phyloP scores from a whole-genome alignment of 2,797 vertebrate genomes.

The Propithecus deckenii region DNA sequence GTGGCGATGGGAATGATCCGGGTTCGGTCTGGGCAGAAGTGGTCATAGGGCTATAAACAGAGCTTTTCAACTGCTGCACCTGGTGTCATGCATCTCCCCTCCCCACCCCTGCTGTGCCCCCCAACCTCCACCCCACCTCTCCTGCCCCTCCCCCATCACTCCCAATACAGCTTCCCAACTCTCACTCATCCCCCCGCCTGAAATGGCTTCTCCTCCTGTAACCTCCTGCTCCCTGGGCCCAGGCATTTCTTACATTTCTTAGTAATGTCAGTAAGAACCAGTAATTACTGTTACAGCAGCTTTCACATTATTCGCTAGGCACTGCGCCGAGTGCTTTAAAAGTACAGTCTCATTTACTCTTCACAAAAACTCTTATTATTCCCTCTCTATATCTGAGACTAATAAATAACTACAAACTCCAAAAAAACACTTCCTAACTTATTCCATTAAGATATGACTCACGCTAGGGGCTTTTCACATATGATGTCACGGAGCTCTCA shows the following conservation, averaged over 20 bases:
- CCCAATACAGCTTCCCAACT: background rate
- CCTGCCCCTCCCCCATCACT: fast-evolving
- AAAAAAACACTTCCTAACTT: background rate
- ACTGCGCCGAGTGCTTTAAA: background rate
- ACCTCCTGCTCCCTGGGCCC: background rate
- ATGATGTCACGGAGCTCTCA: fast-evolving
- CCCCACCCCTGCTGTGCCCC: background rate
- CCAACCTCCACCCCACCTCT: fast-evolving
- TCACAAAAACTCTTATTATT: background rate
- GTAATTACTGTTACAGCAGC: background rate
- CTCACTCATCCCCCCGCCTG: background rate
- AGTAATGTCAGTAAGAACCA: background rate
- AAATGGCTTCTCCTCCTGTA: background rate
- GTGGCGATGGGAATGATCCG: background rate
- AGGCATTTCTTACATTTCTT: background rate
- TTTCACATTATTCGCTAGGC: background rate
- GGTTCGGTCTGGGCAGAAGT: background rate
- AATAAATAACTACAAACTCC: background rate
- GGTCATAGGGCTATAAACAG: background rate
- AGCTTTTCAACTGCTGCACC: background rate
- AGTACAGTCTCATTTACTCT: background rate
- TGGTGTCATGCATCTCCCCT: background rate
- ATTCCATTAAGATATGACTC: background rate
- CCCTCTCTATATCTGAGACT: background rate
- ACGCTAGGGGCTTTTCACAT: background rate